Conservation (phyloP, 2,888 invertebrate genomes). For the Orthosia gracilis region DNA sequence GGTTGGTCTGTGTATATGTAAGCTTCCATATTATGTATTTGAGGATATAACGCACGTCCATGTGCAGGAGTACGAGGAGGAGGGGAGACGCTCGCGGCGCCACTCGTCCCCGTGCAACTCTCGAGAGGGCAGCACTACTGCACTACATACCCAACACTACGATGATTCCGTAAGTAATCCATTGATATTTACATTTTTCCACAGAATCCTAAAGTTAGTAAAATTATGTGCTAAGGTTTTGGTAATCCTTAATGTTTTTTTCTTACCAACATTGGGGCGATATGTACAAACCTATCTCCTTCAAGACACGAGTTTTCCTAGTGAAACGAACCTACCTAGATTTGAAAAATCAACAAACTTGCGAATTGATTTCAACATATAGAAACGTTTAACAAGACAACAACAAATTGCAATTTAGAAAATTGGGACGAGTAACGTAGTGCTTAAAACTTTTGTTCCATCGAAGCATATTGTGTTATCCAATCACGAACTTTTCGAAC, state of each 20-base stretch:
- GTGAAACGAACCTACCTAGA: background rate
- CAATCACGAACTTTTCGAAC: slow-evolving; percentile 39
- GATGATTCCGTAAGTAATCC: slow-evolving; percentile 91
- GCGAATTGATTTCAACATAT: background rate
- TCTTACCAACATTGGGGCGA: background rate
- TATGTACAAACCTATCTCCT: background rate
- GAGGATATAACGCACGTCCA: slow-evolving; percentile 44
- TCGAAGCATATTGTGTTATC: slow-evolving; percentile 19
- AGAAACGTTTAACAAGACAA: background rate
- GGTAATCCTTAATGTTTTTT: background rate
- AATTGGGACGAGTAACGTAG: background rate
- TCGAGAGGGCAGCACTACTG: slow-evolving; percentile 92
- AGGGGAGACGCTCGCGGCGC: slow-evolving; percentile 91
- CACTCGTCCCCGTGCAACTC: slow-evolving; percentile 94
- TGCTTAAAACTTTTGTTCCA: slow-evolving; percentile 1
- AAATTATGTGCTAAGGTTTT: slow-evolving; percentile 4
- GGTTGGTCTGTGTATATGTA: slow-evolving; percentile 35
- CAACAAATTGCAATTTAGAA: background rate
- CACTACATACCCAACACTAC: slow-evolving; percentile 92
- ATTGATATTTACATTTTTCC: background rate
- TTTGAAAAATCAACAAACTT: background rate
- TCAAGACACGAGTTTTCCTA: background rate
- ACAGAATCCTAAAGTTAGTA: background rate
- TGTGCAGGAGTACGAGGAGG: slow-evolving; percentile 93
- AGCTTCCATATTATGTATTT: slow-evolving; percentile 27